phyloP scores from a whole-genome alignment of 2,113 vertebrate species.

The Otolemur garnettii region DNA sequence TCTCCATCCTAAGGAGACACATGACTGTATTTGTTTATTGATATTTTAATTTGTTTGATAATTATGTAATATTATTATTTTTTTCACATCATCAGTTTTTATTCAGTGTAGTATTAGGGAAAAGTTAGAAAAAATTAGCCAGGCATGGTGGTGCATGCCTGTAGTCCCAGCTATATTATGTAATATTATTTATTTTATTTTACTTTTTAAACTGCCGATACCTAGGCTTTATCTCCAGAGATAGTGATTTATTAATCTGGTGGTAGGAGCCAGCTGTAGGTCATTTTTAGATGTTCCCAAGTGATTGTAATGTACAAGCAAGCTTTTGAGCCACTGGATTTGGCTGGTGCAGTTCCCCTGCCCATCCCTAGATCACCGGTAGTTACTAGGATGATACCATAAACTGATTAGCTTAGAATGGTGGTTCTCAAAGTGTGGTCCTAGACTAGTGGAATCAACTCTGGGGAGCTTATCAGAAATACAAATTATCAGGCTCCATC shows the following conservation, averaged over 20 bases:
- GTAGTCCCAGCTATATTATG: not conserved
- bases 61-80: not conserved
- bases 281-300: not conserved
- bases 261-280: not conserved
- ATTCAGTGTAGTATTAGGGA: too few species aligned
- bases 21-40: not conserved
- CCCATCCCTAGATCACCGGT: not conserved
- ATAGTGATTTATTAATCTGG: not conserved
- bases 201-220: constrained; percentile 11
- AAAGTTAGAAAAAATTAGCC: too few species aligned
- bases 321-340: not conserved
- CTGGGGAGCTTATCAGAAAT: not conserved
- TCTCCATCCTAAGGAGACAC: not conserved
- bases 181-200: not conserved
- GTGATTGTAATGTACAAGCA: not conserved
- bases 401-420: not conserved
- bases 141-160: too few species aligned
- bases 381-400: not conserved
- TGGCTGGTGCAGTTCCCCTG: not conserved
- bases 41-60: not conserved
- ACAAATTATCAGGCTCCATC: not conserved
- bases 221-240: constrained; percentile 16
- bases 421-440: not conserved
- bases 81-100: too few species aligned
- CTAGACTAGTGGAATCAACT: not conserved